Base-by-base conservation (phyloP, 2,113 vertebrate genomes). In the Tenrec ecaudatus region DNA sequence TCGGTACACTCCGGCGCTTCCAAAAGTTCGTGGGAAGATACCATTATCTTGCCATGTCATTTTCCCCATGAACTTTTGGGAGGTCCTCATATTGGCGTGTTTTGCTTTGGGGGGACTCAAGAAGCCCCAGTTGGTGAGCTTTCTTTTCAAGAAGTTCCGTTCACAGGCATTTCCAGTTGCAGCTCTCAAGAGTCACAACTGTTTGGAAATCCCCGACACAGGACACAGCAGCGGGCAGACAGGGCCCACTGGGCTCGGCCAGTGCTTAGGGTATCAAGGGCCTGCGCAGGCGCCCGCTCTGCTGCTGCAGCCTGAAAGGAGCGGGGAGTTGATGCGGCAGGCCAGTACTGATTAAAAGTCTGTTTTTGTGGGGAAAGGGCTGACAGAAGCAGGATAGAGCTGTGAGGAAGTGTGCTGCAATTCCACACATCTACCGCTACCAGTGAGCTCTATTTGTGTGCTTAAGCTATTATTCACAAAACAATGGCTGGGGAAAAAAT, bases 381-480 rank as follows among this genome's bases (percentile, higher is more conserved):
- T 94, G 91, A 97, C 89, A 77, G 93, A 69, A 96, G 97, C 68
- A 95, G 40, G 23, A 91, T 57, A 95, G 96, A 95, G 78, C 57
- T 95, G 53, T 0, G 0, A 96, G 33, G 40, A 96, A 86, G 66
- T 29, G 89, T 86, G 85, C 43, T 96, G 95, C 36, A 53, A 95
- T 95, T 95, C 93, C 93, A 95, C 85, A 95, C 91, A 87, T 86
- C 81, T 58, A 85, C 95, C 53, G 57, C 86, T 69, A 91, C 36
- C 94, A 93, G 71, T 53, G 83, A 91, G 93, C 95, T 96, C 96
- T 91, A 68, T 83, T 40, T 93, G 89, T 43, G 29, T 71, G 94
- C 88, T 96, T 96, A 79, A 89, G 40, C 89, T 96, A 95, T 94
- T 96, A 93, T 97, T 96, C 96, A 85, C 88, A 82, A 96, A 94